Conservation (phyloP, 1,140 invertebrate genomes). For the Saccostrea echinata region DNA sequence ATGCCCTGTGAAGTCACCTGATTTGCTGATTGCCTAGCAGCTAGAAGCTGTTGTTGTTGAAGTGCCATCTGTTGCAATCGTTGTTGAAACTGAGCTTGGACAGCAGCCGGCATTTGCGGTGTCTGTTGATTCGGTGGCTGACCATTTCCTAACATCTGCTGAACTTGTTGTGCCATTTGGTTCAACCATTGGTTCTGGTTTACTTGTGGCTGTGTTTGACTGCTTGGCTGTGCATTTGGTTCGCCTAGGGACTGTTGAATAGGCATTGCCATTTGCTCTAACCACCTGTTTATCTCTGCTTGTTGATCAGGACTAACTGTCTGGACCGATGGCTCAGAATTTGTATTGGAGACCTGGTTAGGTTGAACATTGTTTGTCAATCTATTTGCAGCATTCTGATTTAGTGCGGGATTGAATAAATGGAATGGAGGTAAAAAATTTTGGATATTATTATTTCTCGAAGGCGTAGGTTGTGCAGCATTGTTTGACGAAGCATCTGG, state of each 20-base stretch:
- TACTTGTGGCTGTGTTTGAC: neutral
- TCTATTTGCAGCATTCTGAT: neutral
- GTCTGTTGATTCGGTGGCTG: neutral
- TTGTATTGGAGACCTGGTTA: neutral
- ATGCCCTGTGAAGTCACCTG: neutral
- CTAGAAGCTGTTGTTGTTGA: neutral
- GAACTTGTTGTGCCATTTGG: neutral
- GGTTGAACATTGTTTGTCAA: neutral
- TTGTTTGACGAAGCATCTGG: neutral
- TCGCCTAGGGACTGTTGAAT: neutral
- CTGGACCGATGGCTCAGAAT: neutral
- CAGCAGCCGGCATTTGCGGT: neutral
- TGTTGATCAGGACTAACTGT: neutral
- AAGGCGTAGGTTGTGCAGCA: neutral
- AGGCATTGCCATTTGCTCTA: constrained; percentile 8
- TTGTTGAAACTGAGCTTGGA: neutral
- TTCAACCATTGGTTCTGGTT: neutral
- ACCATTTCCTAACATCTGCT: neutral
- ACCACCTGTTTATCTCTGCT: neutral
- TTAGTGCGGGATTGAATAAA: neutral
- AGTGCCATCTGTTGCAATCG: constrained; percentile 4
- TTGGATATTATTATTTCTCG: neutral
- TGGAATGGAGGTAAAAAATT: neutral
- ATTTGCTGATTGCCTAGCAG: neutral
- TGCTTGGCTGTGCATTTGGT: neutral